Conservation (phyloP, 1,140 invertebrate genomes). For the Mya arenaria region DNA sequence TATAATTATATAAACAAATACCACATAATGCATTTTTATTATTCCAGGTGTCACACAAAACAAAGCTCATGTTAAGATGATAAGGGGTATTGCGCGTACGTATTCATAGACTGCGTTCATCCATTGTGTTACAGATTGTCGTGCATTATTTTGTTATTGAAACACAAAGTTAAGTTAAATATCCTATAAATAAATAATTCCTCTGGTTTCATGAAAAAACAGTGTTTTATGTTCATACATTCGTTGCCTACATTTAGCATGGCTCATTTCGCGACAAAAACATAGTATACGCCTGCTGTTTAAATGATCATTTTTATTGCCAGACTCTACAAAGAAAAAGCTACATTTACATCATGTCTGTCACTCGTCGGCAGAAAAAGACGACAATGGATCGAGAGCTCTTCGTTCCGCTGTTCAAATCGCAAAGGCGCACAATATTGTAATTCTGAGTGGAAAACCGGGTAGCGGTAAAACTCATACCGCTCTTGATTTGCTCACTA, state of each 20-base stretch:
- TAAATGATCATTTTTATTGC: neutral
- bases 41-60: slow-evolving; percentile 22
- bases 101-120: neutral
- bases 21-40: neutral
- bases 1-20: too few relatives aligned
- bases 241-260: neutral
- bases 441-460: slow-evolving; percentile 14
- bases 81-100: slow-evolving; percentile 10
- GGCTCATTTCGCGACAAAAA: neutral
- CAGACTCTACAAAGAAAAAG: neutral
- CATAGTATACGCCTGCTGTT: neutral
- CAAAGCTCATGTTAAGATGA: neutral
- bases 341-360: neutral
- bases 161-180: neutral
- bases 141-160: neutral
- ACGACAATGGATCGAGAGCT: slow-evolving; percentile 2
- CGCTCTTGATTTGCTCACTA: neutral
- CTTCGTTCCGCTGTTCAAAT: slow-evolving; percentile 10
- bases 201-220: neutral
- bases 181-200: neutral
- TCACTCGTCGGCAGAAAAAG: neutral
- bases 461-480: slow-evolving; percentile 32
- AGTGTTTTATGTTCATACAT: neutral
- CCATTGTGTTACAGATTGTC: neutral
- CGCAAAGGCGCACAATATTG: neutral